Conservation (phyloP, 2,797 vertebrate species). For the Enteromius paludinosus region DNA sequence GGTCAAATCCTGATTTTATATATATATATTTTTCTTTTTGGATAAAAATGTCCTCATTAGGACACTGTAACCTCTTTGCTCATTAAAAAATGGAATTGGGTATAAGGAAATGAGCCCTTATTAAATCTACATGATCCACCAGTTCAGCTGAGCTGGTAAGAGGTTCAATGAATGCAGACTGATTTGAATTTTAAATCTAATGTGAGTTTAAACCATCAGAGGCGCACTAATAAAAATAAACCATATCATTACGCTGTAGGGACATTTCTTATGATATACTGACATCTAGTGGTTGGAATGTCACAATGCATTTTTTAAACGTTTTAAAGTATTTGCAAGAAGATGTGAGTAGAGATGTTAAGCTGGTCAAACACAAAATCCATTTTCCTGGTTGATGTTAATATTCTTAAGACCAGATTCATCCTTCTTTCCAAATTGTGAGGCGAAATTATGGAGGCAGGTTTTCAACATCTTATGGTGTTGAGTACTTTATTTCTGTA, state of each 20-base stretch:
- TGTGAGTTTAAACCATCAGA: slow-evolving; percentile 54
- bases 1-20: slow-evolving; percentile 39
- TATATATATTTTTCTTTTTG: neutral
- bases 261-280: slow-evolving; percentile 43
- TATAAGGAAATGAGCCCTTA: slow-evolving; percentile 59
- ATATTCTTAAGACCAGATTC: neutral
- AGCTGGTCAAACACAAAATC: neutral
- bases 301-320: slow-evolving; percentile 9
- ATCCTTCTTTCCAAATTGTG: neutral
- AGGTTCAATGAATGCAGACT: slow-evolving; percentile 56
- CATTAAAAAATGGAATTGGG: slow-evolving; percentile 55
- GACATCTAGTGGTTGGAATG: slow-evolving; percentile 53
- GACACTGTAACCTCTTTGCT: slow-evolving; percentile 44
- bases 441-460: neutral
- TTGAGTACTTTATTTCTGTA: neutral
- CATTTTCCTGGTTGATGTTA: neutral
- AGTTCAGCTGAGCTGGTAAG: slow-evolving; percentile 50
- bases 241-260: neutral
- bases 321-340: neutral
- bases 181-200: slow-evolving; percentile 60
- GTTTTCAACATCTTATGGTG: neutral
- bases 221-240: slow-evolving; percentile 41
- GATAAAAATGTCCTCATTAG: slow-evolving; percentile 57
- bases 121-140: slow-evolving; percentile 61
- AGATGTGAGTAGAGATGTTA: neutral